Evolutionary conservation across 2,113 vertebrate species (phyloP).

Genomic region (Stegostoma tigrinum): DNA sequence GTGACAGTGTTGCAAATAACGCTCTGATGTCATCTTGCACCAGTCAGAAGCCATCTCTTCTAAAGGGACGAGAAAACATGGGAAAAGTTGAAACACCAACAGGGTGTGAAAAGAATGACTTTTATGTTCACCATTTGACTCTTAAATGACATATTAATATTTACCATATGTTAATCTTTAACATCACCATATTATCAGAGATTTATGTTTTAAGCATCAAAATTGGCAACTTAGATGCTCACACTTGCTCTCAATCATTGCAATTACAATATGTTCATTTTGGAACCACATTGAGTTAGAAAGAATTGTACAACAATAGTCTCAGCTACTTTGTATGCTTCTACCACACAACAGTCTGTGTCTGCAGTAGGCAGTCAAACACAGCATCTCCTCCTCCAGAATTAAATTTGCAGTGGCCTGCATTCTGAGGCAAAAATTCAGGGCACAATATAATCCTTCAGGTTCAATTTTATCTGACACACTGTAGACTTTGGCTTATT

Average conservation of each 20-base stretch:
- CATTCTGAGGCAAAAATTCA: too few relatives aligned
- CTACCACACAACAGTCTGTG: too few relatives aligned
- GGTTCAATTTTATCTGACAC: too few relatives aligned
- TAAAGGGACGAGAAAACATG: not conserved
- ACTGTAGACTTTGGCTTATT: too few relatives aligned
- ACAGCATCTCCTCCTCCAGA: too few relatives aligned
- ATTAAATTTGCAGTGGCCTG: too few relatives aligned
- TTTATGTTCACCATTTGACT: not conserved
- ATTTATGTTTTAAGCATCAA: not conserved
- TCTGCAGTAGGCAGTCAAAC: too few relatives aligned
- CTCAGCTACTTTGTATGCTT: not conserved
- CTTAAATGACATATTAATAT: not conserved
- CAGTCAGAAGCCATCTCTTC: constrained; percentile 18
- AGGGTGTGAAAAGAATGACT: not conserved
- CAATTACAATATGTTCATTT: too few relatives aligned
- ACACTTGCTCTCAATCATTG: not conserved
- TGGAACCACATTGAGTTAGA: too few relatives aligned
- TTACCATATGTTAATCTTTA: not conserved
- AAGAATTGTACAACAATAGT: not conserved
- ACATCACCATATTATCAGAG: not conserved
- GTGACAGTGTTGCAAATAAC: constrained; percentile 22
- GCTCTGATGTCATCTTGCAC: not conserved
- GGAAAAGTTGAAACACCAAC: not conserved
- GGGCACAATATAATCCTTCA: too few relatives aligned
- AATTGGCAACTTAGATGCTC: not conserved